Evolutionary conservation across 1,140 invertebrate genomes (phyloP).

Genomic region (Drosophila busckii): DNA sequence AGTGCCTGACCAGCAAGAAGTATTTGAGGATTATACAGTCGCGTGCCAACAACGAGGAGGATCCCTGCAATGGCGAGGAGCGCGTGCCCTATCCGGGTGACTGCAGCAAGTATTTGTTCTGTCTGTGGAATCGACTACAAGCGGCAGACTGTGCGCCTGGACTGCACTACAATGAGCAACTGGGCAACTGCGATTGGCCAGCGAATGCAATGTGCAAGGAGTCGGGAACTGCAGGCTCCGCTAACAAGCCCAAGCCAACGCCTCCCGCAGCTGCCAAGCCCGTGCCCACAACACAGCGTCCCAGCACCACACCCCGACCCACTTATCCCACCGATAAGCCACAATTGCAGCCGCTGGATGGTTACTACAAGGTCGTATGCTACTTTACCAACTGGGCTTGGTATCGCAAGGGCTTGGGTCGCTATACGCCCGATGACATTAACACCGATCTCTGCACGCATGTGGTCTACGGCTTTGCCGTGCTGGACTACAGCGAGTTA

Average conservation of each 20-base stretch:
- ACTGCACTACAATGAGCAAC: conserved; percentile 86
- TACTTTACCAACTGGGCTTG: conserved; percentile 98
- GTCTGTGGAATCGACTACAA: conserved; percentile 88
- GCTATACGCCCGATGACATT: conserved; percentile 91
- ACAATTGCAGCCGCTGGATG: conserved; percentile 78
- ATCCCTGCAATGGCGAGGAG: conserved; percentile 83
- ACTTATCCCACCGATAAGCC: conserved; percentile 71
- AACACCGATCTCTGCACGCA: conserved; percentile 93
- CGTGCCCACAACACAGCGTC: conserved; percentile 48
- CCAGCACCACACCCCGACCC: conserved; percentile 60
- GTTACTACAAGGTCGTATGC: conserved; percentile 89
- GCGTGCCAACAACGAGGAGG: conserved; percentile 75
- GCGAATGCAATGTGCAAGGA: conserved; percentile 83
- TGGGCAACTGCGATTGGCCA: conserved; percentile 89
- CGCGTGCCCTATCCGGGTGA: conserved; percentile 84
- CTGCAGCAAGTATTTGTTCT: conserved; percentile 87
- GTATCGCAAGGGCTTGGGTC: conserved; percentile 90
- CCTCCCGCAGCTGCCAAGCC: conserved; percentile 40
- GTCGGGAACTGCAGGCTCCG: background rate
- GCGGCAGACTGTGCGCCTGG: conserved; percentile 86
- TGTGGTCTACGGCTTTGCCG: conserved; percentile 94
- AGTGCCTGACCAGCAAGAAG: conserved; percentile 64
- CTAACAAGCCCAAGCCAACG: conserved; percentile 38
- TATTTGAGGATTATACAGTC: conserved; percentile 58
- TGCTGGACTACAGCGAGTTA: conserved; percentile 88